Percentiles rank a stretch among this genome's conserved stretches.
phyloP scores from a whole-genome alignment of 2,113 vertebrate genomes.

The Acanthochromis polyacanthus region DNA sequence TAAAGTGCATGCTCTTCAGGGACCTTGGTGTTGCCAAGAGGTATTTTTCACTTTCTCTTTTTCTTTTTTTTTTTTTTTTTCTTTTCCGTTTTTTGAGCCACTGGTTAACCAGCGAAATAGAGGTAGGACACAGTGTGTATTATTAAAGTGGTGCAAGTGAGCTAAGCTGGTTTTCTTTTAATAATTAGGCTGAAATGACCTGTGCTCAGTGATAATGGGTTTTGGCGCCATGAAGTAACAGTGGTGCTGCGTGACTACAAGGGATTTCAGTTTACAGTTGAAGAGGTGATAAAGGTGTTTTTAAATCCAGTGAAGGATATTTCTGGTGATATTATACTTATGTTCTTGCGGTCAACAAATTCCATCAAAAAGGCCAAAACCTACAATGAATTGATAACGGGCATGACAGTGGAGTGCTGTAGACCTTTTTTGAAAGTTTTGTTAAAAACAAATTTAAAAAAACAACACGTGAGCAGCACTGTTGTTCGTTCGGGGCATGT shows the following conservation, averaged over 20 bases:
- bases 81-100: not conserved
- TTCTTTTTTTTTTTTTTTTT: no score
- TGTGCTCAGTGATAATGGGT: not conserved
- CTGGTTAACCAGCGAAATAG: slow-evolving; percentile 4
- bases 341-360: slow-evolving; percentile 14
- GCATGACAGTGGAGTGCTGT: not conserved
- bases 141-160: not conserved
- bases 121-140: not conserved
- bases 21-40: slow-evolving; percentile 8
- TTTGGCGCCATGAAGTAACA: slow-evolving; percentile 23
- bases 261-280: not conserved
- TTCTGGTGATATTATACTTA: not conserved
- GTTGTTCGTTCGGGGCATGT: slow-evolving; percentile 18
- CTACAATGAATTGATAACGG: slow-evolving; percentile 3
- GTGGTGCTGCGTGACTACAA: not conserved
- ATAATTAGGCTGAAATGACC: slow-evolving; percentile 10
- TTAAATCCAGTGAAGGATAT: not conserved
- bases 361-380: not conserved
- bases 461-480: not conserved
- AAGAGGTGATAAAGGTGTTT: not conserved
- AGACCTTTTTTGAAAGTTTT: slow-evolving; percentile 3
- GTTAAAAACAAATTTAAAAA: slow-evolving; percentile 15
- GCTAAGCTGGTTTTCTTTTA: not conserved
- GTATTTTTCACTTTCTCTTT: slow-evolving; percentile 3
- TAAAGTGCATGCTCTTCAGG: not conserved